Evolutionary conservation across 2,888 invertebrate genomes (phyloP).

Genomic region (Pachliopta kotzebuea): DNA sequence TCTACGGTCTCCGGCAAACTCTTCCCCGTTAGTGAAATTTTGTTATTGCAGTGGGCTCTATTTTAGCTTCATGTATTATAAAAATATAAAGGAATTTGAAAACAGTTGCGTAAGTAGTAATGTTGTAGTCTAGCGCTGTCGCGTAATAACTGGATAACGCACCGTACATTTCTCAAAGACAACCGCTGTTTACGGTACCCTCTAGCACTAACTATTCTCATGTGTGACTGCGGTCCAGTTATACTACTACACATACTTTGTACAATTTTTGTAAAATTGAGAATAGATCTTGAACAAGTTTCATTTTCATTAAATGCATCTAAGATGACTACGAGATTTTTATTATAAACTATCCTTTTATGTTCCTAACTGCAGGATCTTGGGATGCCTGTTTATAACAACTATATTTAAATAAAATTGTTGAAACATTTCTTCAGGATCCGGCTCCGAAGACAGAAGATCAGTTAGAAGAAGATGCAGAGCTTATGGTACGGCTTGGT

Average conservation of each 20-base stretch:
- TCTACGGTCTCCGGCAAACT: too few relatives aligned
- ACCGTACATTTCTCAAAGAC: constrained; percentile 8
- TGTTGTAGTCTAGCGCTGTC: neutral
- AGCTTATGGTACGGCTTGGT: constrained; percentile 92
- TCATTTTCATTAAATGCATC: too few relatives aligned
- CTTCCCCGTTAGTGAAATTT: too few relatives aligned
- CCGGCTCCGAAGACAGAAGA: constrained; percentile 98
- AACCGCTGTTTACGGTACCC: constrained; percentile 4
- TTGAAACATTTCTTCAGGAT: constrained; percentile 84
- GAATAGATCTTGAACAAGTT: too few relatives aligned
- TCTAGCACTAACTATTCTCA: neutral
- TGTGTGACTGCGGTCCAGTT: neutral
- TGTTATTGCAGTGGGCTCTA: too few relatives aligned
- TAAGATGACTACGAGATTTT: too few relatives aligned
- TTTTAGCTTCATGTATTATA: neutral
- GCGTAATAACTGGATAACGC: constrained; percentile 9
- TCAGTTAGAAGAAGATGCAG: constrained; percentile 95
- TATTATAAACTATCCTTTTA: too few relatives aligned
- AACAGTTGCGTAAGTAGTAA: constrained; percentile 1
- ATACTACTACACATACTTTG: too few relatives aligned
- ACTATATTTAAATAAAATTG: neutral
- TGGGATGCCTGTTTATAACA: too few relatives aligned
- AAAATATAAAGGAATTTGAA: neutral
- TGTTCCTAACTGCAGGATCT: too few relatives aligned
- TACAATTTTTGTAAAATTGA: too few relatives aligned